Base-by-base conservation (phyloP, 2,888 invertebrate species). In the Oxystoma pomonae region DNA sequence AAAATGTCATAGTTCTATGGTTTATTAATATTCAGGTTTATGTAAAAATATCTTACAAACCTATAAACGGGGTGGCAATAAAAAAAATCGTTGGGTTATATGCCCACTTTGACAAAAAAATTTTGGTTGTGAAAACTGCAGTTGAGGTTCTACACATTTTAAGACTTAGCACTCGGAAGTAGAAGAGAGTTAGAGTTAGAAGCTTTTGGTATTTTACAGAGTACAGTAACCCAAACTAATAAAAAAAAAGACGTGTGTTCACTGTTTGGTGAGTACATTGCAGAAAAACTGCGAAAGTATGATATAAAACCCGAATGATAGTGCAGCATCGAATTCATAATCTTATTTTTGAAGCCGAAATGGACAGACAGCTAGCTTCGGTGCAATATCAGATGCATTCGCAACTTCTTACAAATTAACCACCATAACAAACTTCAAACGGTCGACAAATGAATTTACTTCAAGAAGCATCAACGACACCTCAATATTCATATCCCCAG, bases 241-340 rank as follows among this genome's bases (percentile, higher is more conserved):
- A 35, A 35, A 61, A 2, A 58, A 58, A 58, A 53, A 19, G 62
- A 62, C 20, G 62, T 58, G 51, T 53, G 22, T 21, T 51, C 53
- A 21, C 18, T 58, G 19, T 62, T 62, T 58, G 62, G 62, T 19
- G 58, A 49, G 20, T 58, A 58, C 21, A 59, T 62, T n/a, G 62
- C 62, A 20, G 58, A 58, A 58, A 62, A 62, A 62, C 19, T 58
- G 21, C 58, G 58, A 58, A 62, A 62, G 50, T 20, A 20, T 49
- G 62, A 62, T 52, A 21, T 51, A 17, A 20, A 53, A 58, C 55
- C 5, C 58, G 62, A 7, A 21, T 52, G n/a, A 52, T 58, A 19
- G 18, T 62, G 20, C 58, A 58, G 50, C 62, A 62, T 20, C 20
- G 19, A 16, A 58, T 62, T 18, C 22, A 58, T 53, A 53, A 53